Evolutionary conservation across 2,888 invertebrate genomes (phyloP), one percentile per base, ranked within the genome.

Genomic region (Cartodere bifasciata): DNA sequence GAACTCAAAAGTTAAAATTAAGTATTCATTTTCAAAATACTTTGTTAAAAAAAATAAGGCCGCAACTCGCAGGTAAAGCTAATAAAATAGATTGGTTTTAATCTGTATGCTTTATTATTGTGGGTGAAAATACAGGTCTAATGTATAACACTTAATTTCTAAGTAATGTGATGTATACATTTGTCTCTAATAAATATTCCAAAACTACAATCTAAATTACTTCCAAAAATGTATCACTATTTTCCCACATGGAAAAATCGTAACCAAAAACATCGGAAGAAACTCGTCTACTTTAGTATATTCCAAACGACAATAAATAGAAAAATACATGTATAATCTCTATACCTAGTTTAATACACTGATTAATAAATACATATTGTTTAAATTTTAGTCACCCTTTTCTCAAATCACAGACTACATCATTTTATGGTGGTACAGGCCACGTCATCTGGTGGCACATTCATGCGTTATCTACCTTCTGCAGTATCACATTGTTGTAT

Each of bases 351-450:
- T 52, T 44, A 50, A 47, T 50, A 52, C 47, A 42, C 45, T 54
- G 53, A 52, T 53, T 49, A 56, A 58, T 57, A 56, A 58, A 58
- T 58, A 56, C 49, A 51, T n/a, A n/a, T n/a, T n/a, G n/a, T n/a
- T n/a, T n/a, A n/a, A n/a, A n/a, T n/a, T n/a, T 55, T 57, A 58
- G 58, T 57, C 59, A 60, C 59, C 59, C 56, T 58, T 49, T 42
- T 54, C 50, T 46, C 54, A 56, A 55, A 60, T 60, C 60, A 60
- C 60, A 60, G 60, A 57, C 58, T 58, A 58, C 57, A 56, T 48
- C 49, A 49, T 48, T 50, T 50, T 48, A 46, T n/a, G n/a, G n/a
- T n/a, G n/a, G n/a, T n/a, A n/a, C n/a, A n/a, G n/a, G n/a, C n/a
- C n/a, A n/a, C n/a, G n/a, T n/a, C n/a, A n/a, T n/a, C n/a, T n/a